Evolutionary conservation across 1,140 invertebrate species (phyloP), one percentile per base, ranked within the genome.

Genomic region (Tetragnatha versicolor): DNA sequence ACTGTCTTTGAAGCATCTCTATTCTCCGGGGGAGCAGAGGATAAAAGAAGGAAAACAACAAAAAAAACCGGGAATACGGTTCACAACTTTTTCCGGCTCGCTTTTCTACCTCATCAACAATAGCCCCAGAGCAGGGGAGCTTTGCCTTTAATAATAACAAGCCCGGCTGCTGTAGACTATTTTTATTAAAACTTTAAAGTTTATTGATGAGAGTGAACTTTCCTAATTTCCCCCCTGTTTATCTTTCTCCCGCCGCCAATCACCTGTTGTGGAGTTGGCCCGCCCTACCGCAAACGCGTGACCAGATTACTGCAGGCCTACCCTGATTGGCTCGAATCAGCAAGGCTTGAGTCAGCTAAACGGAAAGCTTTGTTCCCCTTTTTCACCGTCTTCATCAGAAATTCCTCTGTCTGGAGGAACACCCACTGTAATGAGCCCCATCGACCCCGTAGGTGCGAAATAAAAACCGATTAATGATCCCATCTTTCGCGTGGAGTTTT

Each of bases 101-200:
- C 37, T 42, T 60, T 75, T 58, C 73, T 27, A 33, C 29, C 29
- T 47, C 6, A 66, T 65, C 47, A 77, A 77, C 60, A 77, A 33
- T 42, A 42, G 60, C 70, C n/a, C 29, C 12, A 25, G 55, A 75
- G 58, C 31, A 68, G 22, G 47, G 53, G 12, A 27, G 60, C 47
- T 77, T 60, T 55, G 31, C 47, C 73, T 73, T 58, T 73, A 35
- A 77, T 77, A 77, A 65, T 66, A 66, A 66, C 60, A 77, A 42
- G 47, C 72, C 27, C 6, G 47, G 39, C 33, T 37, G n/a, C n/a
- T 77, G 73, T 77, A 77, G 73, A 77, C 73, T 37, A 77, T 77
- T 77, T 77, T 77, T 77, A 77, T 77, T 77, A 77, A 77, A 77
- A 77, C 73, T 77, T 77, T 66, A 77, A 77, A 77, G 73, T 77